Evolutionary conservation across 2,797 vertebrate genomes (phyloP).

Genomic region (Telmatherina bonti): DNA sequence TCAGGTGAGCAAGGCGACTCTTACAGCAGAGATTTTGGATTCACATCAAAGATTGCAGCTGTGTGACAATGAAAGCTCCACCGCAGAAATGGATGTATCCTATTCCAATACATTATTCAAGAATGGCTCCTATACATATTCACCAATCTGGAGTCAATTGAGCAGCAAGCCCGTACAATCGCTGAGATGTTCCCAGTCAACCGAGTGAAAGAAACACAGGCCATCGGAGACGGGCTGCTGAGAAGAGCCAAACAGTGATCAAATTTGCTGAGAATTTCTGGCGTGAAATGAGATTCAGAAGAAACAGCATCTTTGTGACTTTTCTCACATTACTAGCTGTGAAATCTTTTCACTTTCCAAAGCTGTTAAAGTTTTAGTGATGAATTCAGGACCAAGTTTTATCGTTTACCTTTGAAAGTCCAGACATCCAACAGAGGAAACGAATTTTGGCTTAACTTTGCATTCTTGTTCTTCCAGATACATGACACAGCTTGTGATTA

Average conservation of each 20-base stretch:
- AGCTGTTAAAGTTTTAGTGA: conserved; percentile 35
- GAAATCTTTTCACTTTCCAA: conserved; percentile 53
- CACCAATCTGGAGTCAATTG: conserved; percentile 64
- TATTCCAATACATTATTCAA: conserved; percentile 75
- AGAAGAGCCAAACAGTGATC: conserved; percentile 36
- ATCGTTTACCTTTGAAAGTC: conserved; percentile 32
- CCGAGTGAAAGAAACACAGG: conserved; percentile 47
- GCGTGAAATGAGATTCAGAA: conserved; percentile 33
- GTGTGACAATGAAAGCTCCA: conserved; percentile 49
- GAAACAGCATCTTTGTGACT: conserved; percentile 10
- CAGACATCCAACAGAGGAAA: too few species aligned
- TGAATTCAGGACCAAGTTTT: conserved; percentile 22
- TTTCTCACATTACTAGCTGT: conserved; percentile 26
- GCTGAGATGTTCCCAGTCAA: conserved; percentile 55
- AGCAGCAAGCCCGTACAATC: conserved; percentile 48
- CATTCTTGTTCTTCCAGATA: too few species aligned
- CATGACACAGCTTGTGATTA: too few species aligned
- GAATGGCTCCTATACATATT: conserved; percentile 65
- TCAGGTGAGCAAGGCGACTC: conserved; percentile 50
- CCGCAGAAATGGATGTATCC: conserved; percentile 39
- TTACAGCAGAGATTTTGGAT: conserved; percentile 58
- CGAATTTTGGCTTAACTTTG: too few species aligned
- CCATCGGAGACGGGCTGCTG: conserved; percentile 18
- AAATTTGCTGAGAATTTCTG: conserved; percentile 26
- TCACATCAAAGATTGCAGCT: conserved; percentile 71